These are phyloP conservation scores for Pyrocoelia pectoralis DNA, from an alignment of 2,888 invertebrate genomes.

Conservation along the genomic window DNA sequence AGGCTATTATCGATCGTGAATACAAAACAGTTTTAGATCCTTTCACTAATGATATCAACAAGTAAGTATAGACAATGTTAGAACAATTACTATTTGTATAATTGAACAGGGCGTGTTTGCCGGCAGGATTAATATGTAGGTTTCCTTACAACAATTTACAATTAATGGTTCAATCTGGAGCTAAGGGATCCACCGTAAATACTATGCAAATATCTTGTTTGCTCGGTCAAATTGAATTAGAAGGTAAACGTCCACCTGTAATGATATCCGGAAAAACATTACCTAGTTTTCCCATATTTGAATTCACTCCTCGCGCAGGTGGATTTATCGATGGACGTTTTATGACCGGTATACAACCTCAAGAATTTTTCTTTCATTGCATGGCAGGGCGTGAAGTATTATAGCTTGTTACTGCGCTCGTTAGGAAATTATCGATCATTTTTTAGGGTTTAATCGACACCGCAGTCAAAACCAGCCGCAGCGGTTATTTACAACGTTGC, in stretches of 20 bases:
- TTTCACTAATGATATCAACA: conserved; percentile 90
- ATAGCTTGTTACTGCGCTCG: not conserved
- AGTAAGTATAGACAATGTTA: conserved; percentile 60
- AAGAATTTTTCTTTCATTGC: conserved; percentile 99
- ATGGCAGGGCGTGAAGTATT: conserved; percentile 98
- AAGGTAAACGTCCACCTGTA: conserved; percentile 94
- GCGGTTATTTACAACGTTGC: conserved; percentile 97
- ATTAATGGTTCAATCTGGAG: conserved; percentile 97
- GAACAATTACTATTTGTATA: conserved; percentile 32
- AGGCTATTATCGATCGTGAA: conserved; percentile 81
- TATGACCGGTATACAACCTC: conserved; percentile 97
- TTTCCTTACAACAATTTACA: conserved; percentile 98
- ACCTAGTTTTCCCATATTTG: conserved; percentile 90
- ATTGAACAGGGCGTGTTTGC: conserved; percentile 72
- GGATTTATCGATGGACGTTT: conserved; percentile 97
- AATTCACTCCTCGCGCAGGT: conserved; percentile 89
- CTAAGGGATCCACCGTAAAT: conserved; percentile 98
- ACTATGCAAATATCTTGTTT: conserved; percentile 98
- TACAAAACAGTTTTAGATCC: conserved; percentile 83
- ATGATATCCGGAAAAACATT: conserved; percentile 93
- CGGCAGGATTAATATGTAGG: conserved; percentile 81
- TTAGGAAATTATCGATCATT: conserved; percentile 6
- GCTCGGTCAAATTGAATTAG: conserved; percentile 97
- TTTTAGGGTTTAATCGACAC: conserved; percentile 95
- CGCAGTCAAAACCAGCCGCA: conserved; percentile 98